phyloP scores from a whole-genome alignment of 1,140 invertebrate species.

The Metaphire vulgaris region DNA sequence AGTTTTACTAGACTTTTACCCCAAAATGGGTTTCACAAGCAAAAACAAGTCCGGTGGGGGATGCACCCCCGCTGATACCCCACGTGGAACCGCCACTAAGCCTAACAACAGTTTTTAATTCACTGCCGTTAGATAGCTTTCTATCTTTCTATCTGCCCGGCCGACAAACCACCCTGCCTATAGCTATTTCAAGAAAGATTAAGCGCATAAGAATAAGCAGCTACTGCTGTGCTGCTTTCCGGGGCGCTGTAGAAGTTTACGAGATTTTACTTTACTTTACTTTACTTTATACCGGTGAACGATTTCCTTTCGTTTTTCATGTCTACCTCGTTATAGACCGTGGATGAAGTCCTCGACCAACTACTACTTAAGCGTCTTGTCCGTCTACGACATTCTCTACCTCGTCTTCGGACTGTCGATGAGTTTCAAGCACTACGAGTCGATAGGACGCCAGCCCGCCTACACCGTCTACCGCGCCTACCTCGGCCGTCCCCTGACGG shows the following conservation, averaged over 20 bases:
- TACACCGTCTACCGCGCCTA: background rate
- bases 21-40: no score
- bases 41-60: no score
- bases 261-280: background rate
- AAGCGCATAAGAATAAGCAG: background rate
- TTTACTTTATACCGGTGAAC: background rate
- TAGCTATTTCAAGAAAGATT: background rate
- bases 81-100: no score
- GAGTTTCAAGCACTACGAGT: slow-evolving; percentile 58
- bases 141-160: no score
- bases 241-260: background rate
- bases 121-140: no score
- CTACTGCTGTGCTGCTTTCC: background rate
- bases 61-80: no score
- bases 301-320: no score
- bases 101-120: no score
- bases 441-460: slow-evolving; percentile 2
- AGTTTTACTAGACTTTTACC: no score
- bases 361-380: slow-evolving; percentile 65
- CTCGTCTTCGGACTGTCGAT: slow-evolving; percentile 62
- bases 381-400: slow-evolving; percentile 65
- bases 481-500: slow-evolving; percentile 57
- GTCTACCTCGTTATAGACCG: no score
- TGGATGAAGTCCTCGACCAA: slow-evolving; percentile 70
- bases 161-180: background rate